Conservation (phyloP, 2,888 invertebrate genomes). For the Euzetes globulus region DNA sequence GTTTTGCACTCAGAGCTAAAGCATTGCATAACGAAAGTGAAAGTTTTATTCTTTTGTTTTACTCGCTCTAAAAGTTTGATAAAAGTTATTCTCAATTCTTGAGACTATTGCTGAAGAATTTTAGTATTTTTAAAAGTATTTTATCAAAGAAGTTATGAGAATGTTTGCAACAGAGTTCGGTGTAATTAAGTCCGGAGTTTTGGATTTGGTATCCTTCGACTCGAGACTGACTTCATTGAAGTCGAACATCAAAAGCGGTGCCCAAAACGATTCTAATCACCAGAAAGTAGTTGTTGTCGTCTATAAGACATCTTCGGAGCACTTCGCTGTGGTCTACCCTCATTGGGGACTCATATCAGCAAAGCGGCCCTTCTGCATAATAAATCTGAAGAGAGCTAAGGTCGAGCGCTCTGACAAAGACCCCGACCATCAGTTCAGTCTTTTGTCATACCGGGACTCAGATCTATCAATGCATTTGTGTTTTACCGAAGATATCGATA, state of each 20-base stretch:
- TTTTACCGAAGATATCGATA: not conserved
- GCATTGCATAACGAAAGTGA: too few relatives aligned
- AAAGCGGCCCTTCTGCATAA: conserved; percentile 38
- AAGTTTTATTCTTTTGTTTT: too few relatives aligned
- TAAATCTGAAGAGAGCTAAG: conserved; percentile 18
- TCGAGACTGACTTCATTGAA: not conserved
- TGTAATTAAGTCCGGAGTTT: conserved; percentile 21
- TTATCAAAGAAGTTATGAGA: not conserved
- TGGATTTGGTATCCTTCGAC: conserved; percentile 13
- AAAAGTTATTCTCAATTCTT: too few relatives aligned
- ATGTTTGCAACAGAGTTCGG: conserved; percentile 17
- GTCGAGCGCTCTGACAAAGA: conserved; percentile 10
- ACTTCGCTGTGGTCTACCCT: conserved; percentile 43
- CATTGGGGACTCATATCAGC: conserved; percentile 39
- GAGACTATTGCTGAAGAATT: too few relatives aligned
- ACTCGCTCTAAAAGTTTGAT: too few relatives aligned
- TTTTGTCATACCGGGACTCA: conserved; percentile 6
- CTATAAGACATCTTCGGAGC: conserved; percentile 42
- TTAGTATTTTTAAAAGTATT: too few relatives aligned
- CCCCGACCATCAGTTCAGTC: not conserved
- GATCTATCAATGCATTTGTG: conserved; percentile 6
- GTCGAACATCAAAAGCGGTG: not conserved
- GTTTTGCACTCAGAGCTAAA: too few relatives aligned
- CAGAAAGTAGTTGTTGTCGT: conserved; percentile 42
- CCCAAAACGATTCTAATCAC: not conserved